phyloP scores from a whole-genome alignment of 1,140 invertebrate genomes.

The Oscheius sp. region DNA sequence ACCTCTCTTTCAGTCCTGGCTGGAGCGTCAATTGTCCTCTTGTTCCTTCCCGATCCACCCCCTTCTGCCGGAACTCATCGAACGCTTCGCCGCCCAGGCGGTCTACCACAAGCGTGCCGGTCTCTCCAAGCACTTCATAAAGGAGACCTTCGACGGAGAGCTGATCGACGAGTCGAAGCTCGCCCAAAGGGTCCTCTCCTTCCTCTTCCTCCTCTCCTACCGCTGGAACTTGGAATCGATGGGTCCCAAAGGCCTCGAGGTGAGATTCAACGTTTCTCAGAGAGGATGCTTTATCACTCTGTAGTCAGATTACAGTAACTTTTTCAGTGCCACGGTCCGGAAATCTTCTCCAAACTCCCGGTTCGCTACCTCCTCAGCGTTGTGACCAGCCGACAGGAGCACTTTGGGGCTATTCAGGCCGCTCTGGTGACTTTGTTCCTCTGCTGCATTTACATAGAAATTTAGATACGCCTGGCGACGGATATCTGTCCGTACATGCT shows the following conservation, averaged over 20 bases:
- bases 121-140: neutral
- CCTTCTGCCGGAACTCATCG: neutral
- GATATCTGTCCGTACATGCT: constrained; percentile 5
- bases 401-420: neutral
- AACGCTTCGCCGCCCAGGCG: neutral
- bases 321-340: neutral
- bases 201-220: neutral
- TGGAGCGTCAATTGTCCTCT: neutral
- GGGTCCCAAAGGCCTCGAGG: neutral
- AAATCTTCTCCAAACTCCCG: neutral
- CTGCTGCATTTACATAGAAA: neutral
- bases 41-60: neutral
- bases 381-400: neutral
- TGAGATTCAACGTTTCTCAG: too few species aligned
- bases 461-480: neutral
- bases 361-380: neutral
- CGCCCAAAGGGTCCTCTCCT: neutral
- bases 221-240: neutral
- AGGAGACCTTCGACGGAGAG: neutral
- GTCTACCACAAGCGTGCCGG: neutral
- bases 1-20: neutral
- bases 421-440: neutral
- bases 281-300: too few species aligned
- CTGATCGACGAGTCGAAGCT: neutral
- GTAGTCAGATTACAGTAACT: too few species aligned